Conservation (phyloP, 2,113 vertebrate species). For the Ammodytes dubius region DNA sequence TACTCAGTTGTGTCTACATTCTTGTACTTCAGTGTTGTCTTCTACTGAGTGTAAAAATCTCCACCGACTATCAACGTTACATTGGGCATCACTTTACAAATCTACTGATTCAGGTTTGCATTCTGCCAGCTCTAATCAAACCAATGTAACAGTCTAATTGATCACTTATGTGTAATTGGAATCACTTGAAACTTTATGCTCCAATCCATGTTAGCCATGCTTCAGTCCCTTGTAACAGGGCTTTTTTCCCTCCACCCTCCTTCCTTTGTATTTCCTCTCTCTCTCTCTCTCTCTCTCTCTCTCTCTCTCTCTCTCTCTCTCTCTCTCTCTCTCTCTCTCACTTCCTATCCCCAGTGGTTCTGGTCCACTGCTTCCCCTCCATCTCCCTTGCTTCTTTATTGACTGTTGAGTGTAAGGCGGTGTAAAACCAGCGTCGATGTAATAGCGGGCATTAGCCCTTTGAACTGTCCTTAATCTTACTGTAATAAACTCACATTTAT, state of each 20-base stretch:
- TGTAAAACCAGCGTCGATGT: slow-evolving; percentile 79
- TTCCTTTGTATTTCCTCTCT: slow-evolving; percentile 25
- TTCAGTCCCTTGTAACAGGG: slow-evolving; percentile 55
- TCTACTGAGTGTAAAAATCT: not conserved
- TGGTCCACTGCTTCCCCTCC: slow-evolving; percentile 69
- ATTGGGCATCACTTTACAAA: slow-evolving; percentile 22
- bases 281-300: slow-evolving; percentile 9
- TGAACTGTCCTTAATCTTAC: slow-evolving; percentile 81
- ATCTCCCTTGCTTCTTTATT: slow-evolving; percentile 77
- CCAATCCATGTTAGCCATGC: slow-evolving; percentile 67
- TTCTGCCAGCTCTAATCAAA: slow-evolving; percentile 65
- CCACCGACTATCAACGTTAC: not conserved
- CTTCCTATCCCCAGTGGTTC: slow-evolving; percentile 57
- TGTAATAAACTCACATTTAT: slow-evolving; percentile 81
- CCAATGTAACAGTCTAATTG: slow-evolving; percentile 66
- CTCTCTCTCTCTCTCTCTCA: not conserved
- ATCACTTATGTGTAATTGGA: slow-evolving; percentile 72
- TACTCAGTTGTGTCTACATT: slow-evolving; percentile 8
- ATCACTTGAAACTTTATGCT: slow-evolving; percentile 66
- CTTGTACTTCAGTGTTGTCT: slow-evolving; percentile 9
- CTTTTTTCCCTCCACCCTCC: slow-evolving; percentile 5
- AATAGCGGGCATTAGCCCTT: slow-evolving; percentile 82
- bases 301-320: not conserved
- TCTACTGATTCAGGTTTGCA: slow-evolving; percentile 32
- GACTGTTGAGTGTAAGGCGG: slow-evolving; percentile 77